Evolutionary conservation across 2,888 invertebrate species (phyloP), one percentile per base, ranked within the genome.

Genomic region (Noctua fimbriata): DNA sequence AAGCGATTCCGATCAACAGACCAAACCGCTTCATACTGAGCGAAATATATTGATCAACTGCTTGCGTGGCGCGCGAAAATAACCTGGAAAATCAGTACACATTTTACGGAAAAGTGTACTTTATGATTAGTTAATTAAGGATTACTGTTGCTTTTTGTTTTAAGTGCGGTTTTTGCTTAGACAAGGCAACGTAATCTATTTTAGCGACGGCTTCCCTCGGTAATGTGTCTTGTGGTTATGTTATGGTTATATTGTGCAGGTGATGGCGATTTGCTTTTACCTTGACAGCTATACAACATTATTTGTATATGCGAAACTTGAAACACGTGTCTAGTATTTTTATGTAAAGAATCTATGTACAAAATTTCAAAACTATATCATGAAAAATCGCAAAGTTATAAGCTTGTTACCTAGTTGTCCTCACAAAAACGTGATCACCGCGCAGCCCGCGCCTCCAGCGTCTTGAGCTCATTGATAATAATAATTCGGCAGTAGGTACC

Each of bases 171-270:
- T 78, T 83, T 55, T 70, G 82, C 84, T 83, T 78, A 87, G 73
- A 79, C 67, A 69, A 71, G 78, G 69, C 55, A 82, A 82, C 86
- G 84, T 90, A 89, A 90, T 92, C 92, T 92, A 93, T 92, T 93
- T 92, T 86, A 83, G 90, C 85, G 88, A 85, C 84, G 89, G 90
- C 86, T 91, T 91, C 89, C 85, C 89, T 85, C 75, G 16, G 88
- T 86, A 88, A 89, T 76, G 76, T 82, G 79, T 78, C 58, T 81
- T 74, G 75, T 69, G 74, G 66, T 81, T 44, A 82, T 77, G 74
- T 32, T 41, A 16, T 1, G 69, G 65, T 69, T 74, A 78, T 60
- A 12, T 69, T 80, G 32, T 28, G 47, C 44, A 65, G 41, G 47
- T 63, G 73, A 21, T 0, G 69, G 82, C 73, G 79, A 76, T 86